A percentile compares a stretch with the other conserved stretches of the same genome.
Conservation (phyloP, 2,113 vertebrate genomes). For the Trogon melanurus region DNA sequence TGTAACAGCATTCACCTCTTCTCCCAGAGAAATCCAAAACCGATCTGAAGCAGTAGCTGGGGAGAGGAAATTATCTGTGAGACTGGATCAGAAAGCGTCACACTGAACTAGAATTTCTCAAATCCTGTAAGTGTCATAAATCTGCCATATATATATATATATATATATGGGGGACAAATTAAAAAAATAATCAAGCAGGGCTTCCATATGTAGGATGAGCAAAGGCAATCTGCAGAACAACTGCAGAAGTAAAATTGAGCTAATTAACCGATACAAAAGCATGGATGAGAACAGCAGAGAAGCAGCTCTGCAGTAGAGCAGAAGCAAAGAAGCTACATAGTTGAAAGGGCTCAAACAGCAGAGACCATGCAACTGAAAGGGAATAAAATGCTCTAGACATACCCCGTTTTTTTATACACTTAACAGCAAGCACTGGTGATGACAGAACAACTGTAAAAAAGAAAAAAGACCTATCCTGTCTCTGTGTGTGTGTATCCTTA, state of each 20-base stretch:
- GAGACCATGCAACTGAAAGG: slow-evolving; percentile 9
- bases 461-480: slow-evolving; percentile 5
- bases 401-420: background rate
- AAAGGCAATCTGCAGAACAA: background rate
- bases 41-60: background rate
- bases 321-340: background rate
- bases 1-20: background rate
- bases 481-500: background rate
- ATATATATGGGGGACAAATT: background rate
- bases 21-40: background rate
- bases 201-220: background rate
- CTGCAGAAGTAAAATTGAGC: background rate
- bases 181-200: background rate
- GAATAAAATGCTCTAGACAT: slow-evolving; percentile 17
- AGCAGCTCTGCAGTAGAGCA: background rate
- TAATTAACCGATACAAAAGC: background rate
- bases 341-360: background rate
- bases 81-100: background rate
- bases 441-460: slow-evolving; percentile 31
- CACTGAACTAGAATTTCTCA: background rate
- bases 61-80: rapidly evolving
- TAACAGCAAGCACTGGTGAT: slow-evolving; percentile 38
- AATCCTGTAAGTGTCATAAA: background rate
- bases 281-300: background rate
- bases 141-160: background rate